Evolutionary conservation across 2,113 vertebrate species (phyloP).

Genomic region (Calonectris borealis): DNA sequence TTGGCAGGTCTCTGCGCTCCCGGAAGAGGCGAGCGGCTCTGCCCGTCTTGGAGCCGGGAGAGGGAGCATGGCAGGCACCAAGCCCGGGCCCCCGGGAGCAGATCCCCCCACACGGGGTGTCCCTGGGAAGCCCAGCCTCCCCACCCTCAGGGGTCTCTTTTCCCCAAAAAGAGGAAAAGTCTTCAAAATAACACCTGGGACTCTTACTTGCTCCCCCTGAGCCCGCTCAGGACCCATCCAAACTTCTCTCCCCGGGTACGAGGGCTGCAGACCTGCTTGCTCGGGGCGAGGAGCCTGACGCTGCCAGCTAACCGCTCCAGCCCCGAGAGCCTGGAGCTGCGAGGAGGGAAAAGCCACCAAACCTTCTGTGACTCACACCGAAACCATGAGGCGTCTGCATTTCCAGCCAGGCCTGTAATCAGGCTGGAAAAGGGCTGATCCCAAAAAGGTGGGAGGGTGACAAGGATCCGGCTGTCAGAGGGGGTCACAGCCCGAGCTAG

Average conservation of each 20-base stretch:
- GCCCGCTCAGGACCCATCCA: neutral
- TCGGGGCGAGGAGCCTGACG: neutral
- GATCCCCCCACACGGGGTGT: fast-evolving
- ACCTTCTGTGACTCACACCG: neutral
- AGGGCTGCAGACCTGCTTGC: neutral
- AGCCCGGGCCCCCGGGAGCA: fast-evolving
- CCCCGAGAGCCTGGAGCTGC: neutral
- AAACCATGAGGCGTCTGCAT: neutral
- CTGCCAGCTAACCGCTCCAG: neutral
- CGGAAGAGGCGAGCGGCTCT: neutral
- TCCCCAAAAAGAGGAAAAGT: neutral
- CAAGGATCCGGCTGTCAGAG: neutral
- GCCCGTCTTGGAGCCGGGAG: neutral
- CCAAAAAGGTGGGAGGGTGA: neutral
- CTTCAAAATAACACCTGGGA: neutral
- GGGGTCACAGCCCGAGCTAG: neutral
- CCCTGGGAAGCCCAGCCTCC: neutral
- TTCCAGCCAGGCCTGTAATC: conserved; percentile 38
- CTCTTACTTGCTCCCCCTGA: neutral
- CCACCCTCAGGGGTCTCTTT: neutral
- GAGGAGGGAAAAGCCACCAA: neutral
- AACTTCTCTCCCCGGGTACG: neutral
- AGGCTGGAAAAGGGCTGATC: neutral
- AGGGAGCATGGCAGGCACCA: neutral
- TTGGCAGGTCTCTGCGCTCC: neutral